phyloP scores from a whole-genome alignment of 92 coral and sea anemone species.

The Virgularia gustaviana region DNA sequence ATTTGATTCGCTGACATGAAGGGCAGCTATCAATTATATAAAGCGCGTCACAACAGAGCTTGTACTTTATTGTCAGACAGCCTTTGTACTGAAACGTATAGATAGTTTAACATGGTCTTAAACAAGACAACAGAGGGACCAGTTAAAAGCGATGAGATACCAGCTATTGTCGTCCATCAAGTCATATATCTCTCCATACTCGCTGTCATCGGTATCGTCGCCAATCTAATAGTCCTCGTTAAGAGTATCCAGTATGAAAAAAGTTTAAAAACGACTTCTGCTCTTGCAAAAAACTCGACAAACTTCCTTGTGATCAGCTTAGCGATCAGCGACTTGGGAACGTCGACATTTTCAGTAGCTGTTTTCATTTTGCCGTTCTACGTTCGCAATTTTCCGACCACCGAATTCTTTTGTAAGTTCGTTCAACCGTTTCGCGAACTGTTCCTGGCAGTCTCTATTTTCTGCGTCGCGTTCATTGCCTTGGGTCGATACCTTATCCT shows the following conservation, averaged over 20 bases:
- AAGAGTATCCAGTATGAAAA: not conserved
- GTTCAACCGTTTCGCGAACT: not conserved
- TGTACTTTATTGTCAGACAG: too few relatives aligned
- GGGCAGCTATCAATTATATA: too few relatives aligned
- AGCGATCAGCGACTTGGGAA: constrained; percentile 3
- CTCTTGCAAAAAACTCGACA: not conserved
- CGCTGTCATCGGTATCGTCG: not conserved
- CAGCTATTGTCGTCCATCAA: not conserved
- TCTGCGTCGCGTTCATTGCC: constrained; percentile 5
- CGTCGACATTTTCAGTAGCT: not conserved
- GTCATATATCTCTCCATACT: not conserved
- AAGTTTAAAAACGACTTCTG: not conserved
- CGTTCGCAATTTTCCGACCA: not conserved
- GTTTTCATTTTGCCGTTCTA: not conserved
- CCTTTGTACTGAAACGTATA: too few relatives aligned
- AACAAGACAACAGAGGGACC: not conserved
- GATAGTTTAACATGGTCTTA: not conserved
- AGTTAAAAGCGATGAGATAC: not conserved
- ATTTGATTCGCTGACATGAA: too few relatives aligned
- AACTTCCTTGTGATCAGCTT: constrained; percentile 1
- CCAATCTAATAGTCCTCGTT: not conserved
- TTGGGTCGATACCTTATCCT: constrained; percentile 1
- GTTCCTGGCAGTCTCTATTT: not conserved
- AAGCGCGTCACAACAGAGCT: too few relatives aligned
- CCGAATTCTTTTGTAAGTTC: not conserved